A percentile compares a stretch with the other conserved stretches of the same genome.
phyloP scores from a whole-genome alignment of 2,888 invertebrate species.

The Drosophila fungiperda region DNA sequence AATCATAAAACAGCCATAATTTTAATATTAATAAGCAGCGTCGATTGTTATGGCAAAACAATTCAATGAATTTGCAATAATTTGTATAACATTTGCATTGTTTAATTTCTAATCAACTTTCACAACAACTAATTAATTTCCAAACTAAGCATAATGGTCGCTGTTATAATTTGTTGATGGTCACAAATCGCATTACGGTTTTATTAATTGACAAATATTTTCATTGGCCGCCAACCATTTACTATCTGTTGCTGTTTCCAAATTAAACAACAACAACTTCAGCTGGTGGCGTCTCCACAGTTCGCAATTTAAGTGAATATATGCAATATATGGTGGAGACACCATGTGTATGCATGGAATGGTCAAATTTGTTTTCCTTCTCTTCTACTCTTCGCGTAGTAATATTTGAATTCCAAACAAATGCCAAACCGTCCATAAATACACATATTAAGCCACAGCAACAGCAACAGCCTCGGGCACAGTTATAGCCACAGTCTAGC shows the following conservation, averaged over 20 bases:
- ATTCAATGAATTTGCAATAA: slow-evolving; percentile 10
- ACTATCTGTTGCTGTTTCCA: slow-evolving; percentile 16
- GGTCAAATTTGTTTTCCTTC: neutral
- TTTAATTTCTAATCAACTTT: slow-evolving; percentile 20
- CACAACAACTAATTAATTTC: slow-evolving; percentile 37
- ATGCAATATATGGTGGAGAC: slow-evolving; percentile 8
- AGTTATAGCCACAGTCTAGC: slow-evolving; percentile 35
- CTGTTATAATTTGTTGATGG: slow-evolving; percentile 7
- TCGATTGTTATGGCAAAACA: slow-evolving; percentile 1
- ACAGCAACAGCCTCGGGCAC: slow-evolving; percentile 8
- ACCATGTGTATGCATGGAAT: neutral
- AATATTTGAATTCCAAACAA: slow-evolving; percentile 53
- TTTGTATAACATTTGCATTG: slow-evolving; percentile 8
- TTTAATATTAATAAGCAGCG: slow-evolving; percentile 14
- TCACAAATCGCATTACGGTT: slow-evolving; percentile 18
- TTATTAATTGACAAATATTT: slow-evolving; percentile 68
- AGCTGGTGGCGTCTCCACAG: slow-evolving; percentile 23
- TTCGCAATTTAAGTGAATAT: neutral
- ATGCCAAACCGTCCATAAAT: slow-evolving; percentile 46
- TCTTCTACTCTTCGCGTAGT: neutral
- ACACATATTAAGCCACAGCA: slow-evolving; percentile 34
- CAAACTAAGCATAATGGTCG: slow-evolving; percentile 26
- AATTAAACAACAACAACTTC: slow-evolving; percentile 54
- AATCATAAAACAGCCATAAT: neutral
- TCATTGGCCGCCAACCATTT: slow-evolving; percentile 30